Conservation (phyloP, 2,797 vertebrate species). For the Syngnathus rostellatus region DNA sequence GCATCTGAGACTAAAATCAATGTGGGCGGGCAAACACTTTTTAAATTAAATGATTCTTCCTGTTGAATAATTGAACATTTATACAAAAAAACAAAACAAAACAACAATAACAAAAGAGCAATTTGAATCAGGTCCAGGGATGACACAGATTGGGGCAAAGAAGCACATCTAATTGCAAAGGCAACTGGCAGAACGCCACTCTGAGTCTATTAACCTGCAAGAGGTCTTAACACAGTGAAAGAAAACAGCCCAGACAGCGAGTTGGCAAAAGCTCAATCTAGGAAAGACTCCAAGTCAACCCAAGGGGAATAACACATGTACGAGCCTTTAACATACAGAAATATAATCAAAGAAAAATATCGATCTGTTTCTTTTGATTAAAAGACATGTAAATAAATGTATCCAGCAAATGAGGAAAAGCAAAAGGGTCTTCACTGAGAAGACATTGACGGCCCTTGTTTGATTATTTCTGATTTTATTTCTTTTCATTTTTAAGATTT, state of each 20-base stretch:
- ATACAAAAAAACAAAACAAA: background rate
- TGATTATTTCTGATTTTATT: background rate
- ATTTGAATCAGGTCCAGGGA: background rate
- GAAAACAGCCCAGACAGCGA: background rate
- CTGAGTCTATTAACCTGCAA: background rate
- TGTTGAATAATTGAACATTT: no score
- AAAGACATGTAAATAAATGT: background rate
- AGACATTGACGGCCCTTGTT: background rate
- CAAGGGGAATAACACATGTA: background rate
- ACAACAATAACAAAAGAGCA: background rate
- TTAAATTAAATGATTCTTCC: no score
- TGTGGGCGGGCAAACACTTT: no score
- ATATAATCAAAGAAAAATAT: background rate
- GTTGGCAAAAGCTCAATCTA: background rate
- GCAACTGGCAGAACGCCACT: conserved; percentile 3
- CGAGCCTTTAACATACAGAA: background rate
- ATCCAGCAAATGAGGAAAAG: background rate
- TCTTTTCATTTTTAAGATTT: background rate
- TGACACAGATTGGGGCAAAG: background rate
- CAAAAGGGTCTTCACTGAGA: background rate
- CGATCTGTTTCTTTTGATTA: background rate
- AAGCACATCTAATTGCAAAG: background rate
- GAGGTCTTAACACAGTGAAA: background rate
- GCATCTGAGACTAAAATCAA: no score
- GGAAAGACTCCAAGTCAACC: background rate